Evolutionary conservation across 2,797 vertebrate genomes (phyloP), one percentile per base, ranked within the genome.

Genomic region (Channa striata): DNA sequence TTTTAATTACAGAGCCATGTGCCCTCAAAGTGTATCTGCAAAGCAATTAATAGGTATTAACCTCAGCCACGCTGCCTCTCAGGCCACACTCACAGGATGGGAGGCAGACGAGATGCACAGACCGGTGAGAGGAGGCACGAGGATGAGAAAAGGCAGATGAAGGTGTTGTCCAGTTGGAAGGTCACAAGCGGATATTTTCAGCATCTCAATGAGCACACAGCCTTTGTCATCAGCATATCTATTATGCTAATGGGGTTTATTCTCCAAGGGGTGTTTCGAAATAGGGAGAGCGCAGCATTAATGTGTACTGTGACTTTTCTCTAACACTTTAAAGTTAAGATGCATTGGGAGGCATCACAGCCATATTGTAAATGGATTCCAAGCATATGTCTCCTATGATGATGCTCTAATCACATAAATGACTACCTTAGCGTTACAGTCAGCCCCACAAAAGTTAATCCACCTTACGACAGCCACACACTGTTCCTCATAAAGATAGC

Each of bases 1-100:
- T 46, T 84, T 83, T 83, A 83, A 86, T 88, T 82, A 81, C 54
- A 57, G 65, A 78, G 50, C 43, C 51, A 49, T 16, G 43, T 44
- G 52, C 65, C 64, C 71, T 48, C 12, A 49, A 56, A 77, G 65
- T 74, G 59, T 56, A 67, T 76, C 77, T 72, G 60, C 74, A 71
- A 36, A 71, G 69, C 68, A 56, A 43, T 76, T 69, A 67, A 58
- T 36, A 57, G 50, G 59, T 65, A 47, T 84, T 80, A 78, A 77
- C 73, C 69, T 71, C 42, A 19, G 71, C 36, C 67, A 25, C 0
- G 54, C 51, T 25, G 68, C 66, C 48, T 84, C 57, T 71, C 48
- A 51, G 74, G 59, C 75, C 68, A n/a, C 23, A 30, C 21, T 37
- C 6, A 57, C 42, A 39, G 20, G 60, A 47, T 0, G 2, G 13